These are phyloP conservation scores for Monopis laevigella DNA, from an alignment of 2,888 invertebrate genomes.

Conservation along the genomic window DNA sequence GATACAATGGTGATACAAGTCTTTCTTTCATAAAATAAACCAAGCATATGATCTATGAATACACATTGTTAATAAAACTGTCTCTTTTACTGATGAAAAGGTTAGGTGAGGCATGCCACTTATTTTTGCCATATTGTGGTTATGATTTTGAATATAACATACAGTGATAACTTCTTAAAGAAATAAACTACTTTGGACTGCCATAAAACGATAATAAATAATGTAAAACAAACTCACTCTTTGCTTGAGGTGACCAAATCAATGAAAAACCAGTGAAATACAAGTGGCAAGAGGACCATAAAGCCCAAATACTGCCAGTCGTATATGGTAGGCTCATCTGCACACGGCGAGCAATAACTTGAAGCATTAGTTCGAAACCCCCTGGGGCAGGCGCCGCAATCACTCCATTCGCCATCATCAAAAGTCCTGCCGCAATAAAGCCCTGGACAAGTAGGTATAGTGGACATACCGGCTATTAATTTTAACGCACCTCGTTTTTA, in stretches of 20 bases:
- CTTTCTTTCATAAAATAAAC: too few relatives aligned
- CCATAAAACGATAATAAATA: conserved; percentile 4
- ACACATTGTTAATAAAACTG: too few relatives aligned
- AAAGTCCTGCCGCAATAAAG: conserved; percentile 81
- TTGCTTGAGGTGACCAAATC: conserved; percentile 81
- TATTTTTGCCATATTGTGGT: too few relatives aligned
- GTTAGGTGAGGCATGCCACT: too few relatives aligned
- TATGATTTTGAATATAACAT: too few relatives aligned
- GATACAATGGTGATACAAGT: too few relatives aligned
- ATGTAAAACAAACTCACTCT: conserved; percentile 54
- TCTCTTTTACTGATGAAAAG: too few relatives aligned
- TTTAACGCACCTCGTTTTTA: too few relatives aligned
- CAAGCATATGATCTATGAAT: too few relatives aligned
- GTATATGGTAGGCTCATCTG: conserved; percentile 79
- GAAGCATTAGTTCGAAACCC: conserved; percentile 79
- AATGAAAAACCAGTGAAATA: conserved; percentile 93
- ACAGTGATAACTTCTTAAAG: too few relatives aligned
- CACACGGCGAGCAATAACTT: conserved; percentile 81
- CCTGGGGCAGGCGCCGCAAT: conserved; percentile 87
- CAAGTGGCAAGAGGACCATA: conserved; percentile 88
- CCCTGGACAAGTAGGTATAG: conserved; percentile 76
- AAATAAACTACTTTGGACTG: background rate
- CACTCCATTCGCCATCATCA: conserved; percentile 74
- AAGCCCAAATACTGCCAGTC: conserved; percentile 96
- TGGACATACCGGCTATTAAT: too few relatives aligned